Base-by-base conservation (phyloP, 1,140 invertebrate species). In the Bombus waltoni region DNA sequence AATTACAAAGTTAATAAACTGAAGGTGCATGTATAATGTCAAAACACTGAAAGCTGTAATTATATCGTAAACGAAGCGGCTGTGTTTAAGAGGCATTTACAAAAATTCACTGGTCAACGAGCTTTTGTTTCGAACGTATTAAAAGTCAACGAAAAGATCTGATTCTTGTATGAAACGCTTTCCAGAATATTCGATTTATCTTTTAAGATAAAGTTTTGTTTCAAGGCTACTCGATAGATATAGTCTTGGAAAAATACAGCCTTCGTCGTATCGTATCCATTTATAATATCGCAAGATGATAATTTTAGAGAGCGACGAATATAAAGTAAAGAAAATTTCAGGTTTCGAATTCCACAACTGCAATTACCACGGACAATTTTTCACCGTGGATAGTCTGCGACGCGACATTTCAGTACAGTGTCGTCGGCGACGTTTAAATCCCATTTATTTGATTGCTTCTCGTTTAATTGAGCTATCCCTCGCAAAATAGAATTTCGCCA, bases 401-500 rank as follows among this genome's bases (percentile, higher is more conserved):
- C 59, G 40, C 62, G 59, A 44, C 59, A 22, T 78, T 78, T 78
- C 62, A 66, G 47, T 79, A 65, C 81, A 80, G 72, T 38, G 65
- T 83, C 72, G 81, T 65, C 86, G 84, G 85, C 83, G 87, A 88
- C 90, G 89, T 91, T 92, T 87, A 86, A 90, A 91, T 92, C 89
- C 88, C 90, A 76, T 90, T 89, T 92, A 91, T 90, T 91, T 90
- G 87, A 92, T 92, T 92, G 90, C 87, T 71, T 73, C 73, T 87
- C 88, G 83, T 91, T 90, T 91, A 91, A 92, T 91, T 87, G 87
- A 80, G 74, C 86, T 78, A 85, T 86, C 80, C 66, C 83, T 83
- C 65, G 35, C 79, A 77, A 81, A 89, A 89, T 88, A 87, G 78
- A 83, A 88, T 88, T 78, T 83, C 83, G 74, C 44, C 75, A 65